phyloP scores from a whole-genome alignment of 2,888 invertebrate genomes.

The Oconnorella tubifera region DNA sequence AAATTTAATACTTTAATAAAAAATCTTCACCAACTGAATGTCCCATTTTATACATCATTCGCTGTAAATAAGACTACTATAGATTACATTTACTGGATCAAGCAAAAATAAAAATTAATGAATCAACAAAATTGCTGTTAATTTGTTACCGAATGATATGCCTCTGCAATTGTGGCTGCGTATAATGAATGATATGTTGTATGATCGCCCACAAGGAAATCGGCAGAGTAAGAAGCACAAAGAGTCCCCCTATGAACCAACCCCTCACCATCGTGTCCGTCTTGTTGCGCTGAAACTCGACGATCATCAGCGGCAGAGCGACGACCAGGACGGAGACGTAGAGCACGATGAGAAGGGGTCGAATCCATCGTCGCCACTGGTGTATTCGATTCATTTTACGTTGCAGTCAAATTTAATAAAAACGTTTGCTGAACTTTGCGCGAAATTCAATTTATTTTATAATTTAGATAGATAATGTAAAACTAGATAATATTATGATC shows the following conservation, averaged over 20 bases:
- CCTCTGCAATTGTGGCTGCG: slow-evolving; percentile 84
- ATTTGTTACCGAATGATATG: slow-evolving; percentile 76
- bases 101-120: too few relatives aligned
- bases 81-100: too few relatives aligned
- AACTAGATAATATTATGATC: too few relatives aligned
- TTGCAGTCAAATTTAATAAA: too few relatives aligned
- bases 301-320: slow-evolving; percentile 76
- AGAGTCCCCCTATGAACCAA: slow-evolving; percentile 82
- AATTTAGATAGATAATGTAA: too few relatives aligned
- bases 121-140: too few relatives aligned
- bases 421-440: too few relatives aligned
- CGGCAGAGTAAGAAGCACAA: slow-evolving; percentile 83
- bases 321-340: slow-evolving; percentile 79
- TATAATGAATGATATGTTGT: slow-evolving; percentile 88
- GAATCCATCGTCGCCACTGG: slow-evolving; percentile 82
- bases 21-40: too few relatives aligned
- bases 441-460: too few relatives aligned
- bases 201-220: slow-evolving; percentile 92
- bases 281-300: slow-evolving; percentile 67
- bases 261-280: slow-evolving; percentile 60
- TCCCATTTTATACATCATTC: too few relatives aligned
- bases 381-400: slow-evolving; percentile 22
- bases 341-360: slow-evolving; percentile 74
- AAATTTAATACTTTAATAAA: too few relatives aligned
- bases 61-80: too few relatives aligned